A percentile compares a stretch with the other conserved stretches of the same genome.
Evolutionary conservation across 2,888 invertebrate species (phyloP).

Genomic region (Dynastes grantii): DNA sequence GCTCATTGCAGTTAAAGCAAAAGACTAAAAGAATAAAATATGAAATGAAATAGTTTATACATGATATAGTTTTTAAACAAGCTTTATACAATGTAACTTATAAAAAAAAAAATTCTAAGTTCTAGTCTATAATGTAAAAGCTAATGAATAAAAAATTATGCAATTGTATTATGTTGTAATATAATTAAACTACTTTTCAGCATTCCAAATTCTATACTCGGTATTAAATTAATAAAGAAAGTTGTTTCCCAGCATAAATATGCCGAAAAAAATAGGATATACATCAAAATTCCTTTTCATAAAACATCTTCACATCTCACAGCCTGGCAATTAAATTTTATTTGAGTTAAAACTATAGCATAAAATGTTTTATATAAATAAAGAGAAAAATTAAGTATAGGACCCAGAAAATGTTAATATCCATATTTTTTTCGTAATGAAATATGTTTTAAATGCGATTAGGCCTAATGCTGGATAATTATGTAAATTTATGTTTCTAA

Average conservation of each 20-base stretch:
- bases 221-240: conserved; percentile 26
- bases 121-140: too few species aligned
- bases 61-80: too few species aligned
- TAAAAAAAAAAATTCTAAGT: too few species aligned
- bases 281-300: conserved; percentile 6
- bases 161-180: background rate
- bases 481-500: conserved; percentile 40
- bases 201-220: conserved; percentile 3
- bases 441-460: conserved; percentile 22
- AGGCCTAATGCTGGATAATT: conserved; percentile 29
- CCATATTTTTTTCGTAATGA: conserved; percentile 39
- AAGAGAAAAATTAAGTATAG: conserved; percentile 40
- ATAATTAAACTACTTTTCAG: conserved; percentile 23
- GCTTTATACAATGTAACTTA: too few species aligned
- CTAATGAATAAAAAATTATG: too few species aligned
- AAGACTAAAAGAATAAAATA: too few species aligned
- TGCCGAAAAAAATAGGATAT: background rate
- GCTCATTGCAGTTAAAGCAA: too few species aligned
- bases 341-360: conserved; percentile 23
- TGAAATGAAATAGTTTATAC: too few species aligned
- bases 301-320: conserved; percentile 3
- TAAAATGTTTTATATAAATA: conserved; percentile 34
- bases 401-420: conserved; percentile 31
- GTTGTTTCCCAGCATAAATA: conserved; percentile 18
- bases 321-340: conserved; percentile 32